phyloP scores from a whole-genome alignment of 1,140 invertebrate genomes.

The Liolophura sinensis region DNA sequence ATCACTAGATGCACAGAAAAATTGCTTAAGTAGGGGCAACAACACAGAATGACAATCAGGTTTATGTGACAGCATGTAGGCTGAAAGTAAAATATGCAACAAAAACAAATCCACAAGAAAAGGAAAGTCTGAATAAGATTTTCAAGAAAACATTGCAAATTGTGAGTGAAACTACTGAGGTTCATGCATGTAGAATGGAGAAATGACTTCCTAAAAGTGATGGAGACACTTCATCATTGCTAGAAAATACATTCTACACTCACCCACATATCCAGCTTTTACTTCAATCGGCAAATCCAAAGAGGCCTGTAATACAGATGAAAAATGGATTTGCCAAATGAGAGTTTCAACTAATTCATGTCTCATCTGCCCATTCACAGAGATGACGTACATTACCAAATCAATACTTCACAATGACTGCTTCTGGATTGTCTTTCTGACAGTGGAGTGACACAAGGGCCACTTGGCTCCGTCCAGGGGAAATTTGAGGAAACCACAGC shows the following conservation, averaged over 20 bases:
- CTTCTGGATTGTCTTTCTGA: not conserved
- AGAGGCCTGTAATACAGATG: constrained; percentile 67
- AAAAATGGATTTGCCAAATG: constrained; percentile 41
- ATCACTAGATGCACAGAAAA: too few species aligned
- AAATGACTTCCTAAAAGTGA: too few species aligned
- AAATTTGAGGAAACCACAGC: not conserved
- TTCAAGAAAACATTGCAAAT: too few species aligned
- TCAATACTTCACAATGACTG: constrained; percentile 3
- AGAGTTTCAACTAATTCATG: constrained; percentile 4
- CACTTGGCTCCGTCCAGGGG: not conserved
- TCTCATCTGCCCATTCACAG: not conserved
- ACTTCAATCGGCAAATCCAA: constrained; percentile 80
- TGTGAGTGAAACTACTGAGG: too few species aligned
- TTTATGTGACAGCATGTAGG: too few species aligned
- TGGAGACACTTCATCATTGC: too few species aligned
- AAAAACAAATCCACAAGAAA: too few species aligned
- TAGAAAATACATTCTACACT: constrained; percentile 15
- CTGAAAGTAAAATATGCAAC: too few species aligned
- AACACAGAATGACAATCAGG: too few species aligned
- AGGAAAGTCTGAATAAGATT: too few species aligned
- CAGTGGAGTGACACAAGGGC: not conserved
- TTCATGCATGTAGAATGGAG: too few species aligned
- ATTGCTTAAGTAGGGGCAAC: too few species aligned
- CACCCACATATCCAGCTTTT: constrained; percentile 75
- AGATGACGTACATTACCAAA: constrained; percentile 3